These are phyloP conservation scores for Chrysolophus pictus DNA, from an alignment of 2,797 vertebrate genomes.

Conservation along the genomic window DNA sequence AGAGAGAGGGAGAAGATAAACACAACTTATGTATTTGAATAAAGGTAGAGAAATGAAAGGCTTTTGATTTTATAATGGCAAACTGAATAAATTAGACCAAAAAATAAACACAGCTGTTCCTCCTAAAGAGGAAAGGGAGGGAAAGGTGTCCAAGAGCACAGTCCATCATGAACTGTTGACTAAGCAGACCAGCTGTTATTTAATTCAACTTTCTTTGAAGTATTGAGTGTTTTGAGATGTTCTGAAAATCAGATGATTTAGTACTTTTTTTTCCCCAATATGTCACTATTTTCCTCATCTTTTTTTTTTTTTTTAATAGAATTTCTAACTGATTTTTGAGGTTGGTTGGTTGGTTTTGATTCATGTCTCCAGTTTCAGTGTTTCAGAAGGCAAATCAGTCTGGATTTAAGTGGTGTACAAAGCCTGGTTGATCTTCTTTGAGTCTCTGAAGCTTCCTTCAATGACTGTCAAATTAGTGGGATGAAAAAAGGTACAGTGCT, in stretches of 20 bases:
- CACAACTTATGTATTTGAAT: neutral
- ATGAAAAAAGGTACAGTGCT: slow-evolving; percentile 1
- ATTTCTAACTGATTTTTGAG: neutral
- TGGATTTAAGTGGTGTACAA: neutral
- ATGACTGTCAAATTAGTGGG: neutral
- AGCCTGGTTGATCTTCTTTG: slow-evolving; percentile 1
- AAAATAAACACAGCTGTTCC: neutral
- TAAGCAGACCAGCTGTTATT: neutral
- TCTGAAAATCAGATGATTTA: neutral
- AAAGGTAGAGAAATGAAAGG: neutral
- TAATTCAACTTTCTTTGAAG: neutral
- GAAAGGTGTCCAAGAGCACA: neutral
- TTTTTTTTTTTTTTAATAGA: neutral
- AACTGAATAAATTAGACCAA: neutral
- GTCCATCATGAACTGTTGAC: neutral
- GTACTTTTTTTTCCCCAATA: neutral
- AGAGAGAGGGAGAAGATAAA: neutral
- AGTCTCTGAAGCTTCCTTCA: neutral
- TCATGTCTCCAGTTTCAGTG: neutral
- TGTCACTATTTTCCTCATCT: neutral
- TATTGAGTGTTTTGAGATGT: neutral
- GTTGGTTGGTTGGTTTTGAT: neutral
- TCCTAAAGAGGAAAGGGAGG: neutral
- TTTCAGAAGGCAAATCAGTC: slow-evolving; percentile 15
- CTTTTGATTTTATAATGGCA: neutral